phyloP scores from a whole-genome alignment of 2,797 vertebrate genomes.

The Hydrocynus forskahlii region DNA sequence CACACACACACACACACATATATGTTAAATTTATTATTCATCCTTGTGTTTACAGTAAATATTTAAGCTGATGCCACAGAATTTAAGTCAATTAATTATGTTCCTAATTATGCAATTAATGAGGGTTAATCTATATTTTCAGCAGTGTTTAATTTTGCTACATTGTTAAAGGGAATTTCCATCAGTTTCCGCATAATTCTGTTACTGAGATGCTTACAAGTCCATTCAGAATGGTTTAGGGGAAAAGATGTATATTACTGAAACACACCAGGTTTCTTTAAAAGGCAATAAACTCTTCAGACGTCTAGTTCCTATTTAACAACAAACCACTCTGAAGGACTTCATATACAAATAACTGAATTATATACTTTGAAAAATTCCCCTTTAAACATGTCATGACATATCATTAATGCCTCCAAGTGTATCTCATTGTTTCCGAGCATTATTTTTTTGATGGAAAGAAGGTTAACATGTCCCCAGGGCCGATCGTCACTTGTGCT shows the following conservation, averaged over 20 bases:
- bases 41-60: background rate
- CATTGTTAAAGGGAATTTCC: no score
- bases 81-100: background rate
- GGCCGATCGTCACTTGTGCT: slow-evolving; percentile 50
- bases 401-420: background rate
- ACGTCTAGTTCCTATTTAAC: background rate
- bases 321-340: background rate
- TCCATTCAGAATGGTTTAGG: no score
- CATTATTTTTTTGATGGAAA: slow-evolving; percentile 39
- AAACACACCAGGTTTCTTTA: no score
- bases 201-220: no score
- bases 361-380: background rate
- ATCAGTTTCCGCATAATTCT: no score
- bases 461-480: slow-evolving; percentile 43
- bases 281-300: no score
- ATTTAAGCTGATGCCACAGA: background rate
- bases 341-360: background rate
- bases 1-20: no score
- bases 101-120: background rate
- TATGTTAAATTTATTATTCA: no score
- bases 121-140: background rate
- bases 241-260: no score
- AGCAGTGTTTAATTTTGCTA: background rate
- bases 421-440: slow-evolving; percentile 34
- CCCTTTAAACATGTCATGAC: background rate